These are phyloP conservation scores for Oedothorax gibbosus DNA, from an alignment of 1,140 invertebrate species.

Conservation along the genomic window DNA sequence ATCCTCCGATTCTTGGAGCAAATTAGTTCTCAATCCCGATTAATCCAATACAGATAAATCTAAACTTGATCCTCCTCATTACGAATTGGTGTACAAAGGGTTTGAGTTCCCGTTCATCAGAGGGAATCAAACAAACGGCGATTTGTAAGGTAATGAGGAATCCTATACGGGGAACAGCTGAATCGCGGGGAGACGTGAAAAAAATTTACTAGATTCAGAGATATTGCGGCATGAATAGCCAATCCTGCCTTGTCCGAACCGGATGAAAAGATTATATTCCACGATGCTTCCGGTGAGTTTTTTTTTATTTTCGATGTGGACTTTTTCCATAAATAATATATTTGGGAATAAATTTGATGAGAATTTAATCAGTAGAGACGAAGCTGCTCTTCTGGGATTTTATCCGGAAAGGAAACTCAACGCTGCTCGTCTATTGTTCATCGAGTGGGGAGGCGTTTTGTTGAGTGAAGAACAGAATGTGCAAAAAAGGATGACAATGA, in stretches of 20 bases:
- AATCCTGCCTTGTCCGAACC: slow-evolving; percentile 43
- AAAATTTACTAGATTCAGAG: slow-evolving; percentile 2
- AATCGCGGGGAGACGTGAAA: slow-evolving; percentile 22
- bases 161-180: slow-evolving; percentile 50
- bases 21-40: too few species aligned
- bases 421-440: too few species aligned
- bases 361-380: slow-evolving; percentile 17
- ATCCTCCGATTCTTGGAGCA: too few species aligned
- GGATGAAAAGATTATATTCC: slow-evolving; percentile 51
- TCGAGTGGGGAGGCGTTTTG: too few species aligned
- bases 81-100: background rate
- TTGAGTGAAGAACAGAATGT: too few species aligned
- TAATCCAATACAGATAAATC: too few species aligned
- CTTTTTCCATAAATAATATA: too few species aligned
- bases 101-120: slow-evolving; percentile 1
- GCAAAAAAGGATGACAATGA: too few species aligned
- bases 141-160: slow-evolving; percentile 56
- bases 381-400: background rate
- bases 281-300: slow-evolving; percentile 37
- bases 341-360: slow-evolving; percentile 8
- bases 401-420: too few species aligned
- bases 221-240: slow-evolving; percentile 54
- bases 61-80: too few species aligned
- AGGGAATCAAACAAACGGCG: slow-evolving; percentile 22
- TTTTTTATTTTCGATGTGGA: background rate